Evolutionary conservation across 2,888 invertebrate genomes (phyloP).

Genomic region (Heliconius ethilla): DNA sequence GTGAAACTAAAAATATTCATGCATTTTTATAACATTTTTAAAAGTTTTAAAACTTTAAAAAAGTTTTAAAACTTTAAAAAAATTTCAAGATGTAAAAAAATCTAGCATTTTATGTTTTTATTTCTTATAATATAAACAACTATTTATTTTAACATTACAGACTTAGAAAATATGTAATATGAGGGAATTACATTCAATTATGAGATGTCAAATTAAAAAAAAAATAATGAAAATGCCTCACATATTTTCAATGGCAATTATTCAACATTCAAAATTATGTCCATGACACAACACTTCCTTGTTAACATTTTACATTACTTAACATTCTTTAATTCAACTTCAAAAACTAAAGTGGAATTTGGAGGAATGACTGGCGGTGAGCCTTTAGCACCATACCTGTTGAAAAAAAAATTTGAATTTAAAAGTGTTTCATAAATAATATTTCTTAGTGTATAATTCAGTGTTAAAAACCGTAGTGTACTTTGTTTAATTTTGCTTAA

Average conservation of each 20-base stretch:
- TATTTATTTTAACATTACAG: conserved; percentile 32
- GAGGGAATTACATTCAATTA: conserved; percentile 51
- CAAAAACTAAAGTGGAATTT: conserved; percentile 93
- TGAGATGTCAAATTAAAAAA: conserved; percentile 22
- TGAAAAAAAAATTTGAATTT: conserved; percentile 38
- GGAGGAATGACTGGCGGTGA: conserved; percentile 93
- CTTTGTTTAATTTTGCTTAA: too few species aligned
- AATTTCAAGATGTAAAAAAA: neutral
- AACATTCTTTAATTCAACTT: conserved; percentile 93
- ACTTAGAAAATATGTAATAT: conserved; percentile 49
- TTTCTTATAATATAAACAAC: conserved; percentile 29
- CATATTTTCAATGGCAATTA: conserved; percentile 56
- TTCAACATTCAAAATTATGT: conserved; percentile 49
- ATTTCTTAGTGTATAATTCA: neutral
- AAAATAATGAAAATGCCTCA: conserved; percentile 26
- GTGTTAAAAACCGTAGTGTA: too few species aligned
- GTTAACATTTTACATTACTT: conserved; percentile 70
- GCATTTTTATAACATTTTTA: too few species aligned
- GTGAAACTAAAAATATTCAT: too few species aligned
- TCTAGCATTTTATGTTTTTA: neutral
- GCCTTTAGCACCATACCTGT: conserved; percentile 88
- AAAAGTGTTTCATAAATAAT: neutral
- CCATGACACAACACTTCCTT: conserved; percentile 35
- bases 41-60: too few species aligned
- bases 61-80: neutral